A percentile compares a stretch with the other conserved stretches of the same genome.
Conservation (phyloP, 1,140 invertebrate species). For the Drosophila grimshawi region DNA sequence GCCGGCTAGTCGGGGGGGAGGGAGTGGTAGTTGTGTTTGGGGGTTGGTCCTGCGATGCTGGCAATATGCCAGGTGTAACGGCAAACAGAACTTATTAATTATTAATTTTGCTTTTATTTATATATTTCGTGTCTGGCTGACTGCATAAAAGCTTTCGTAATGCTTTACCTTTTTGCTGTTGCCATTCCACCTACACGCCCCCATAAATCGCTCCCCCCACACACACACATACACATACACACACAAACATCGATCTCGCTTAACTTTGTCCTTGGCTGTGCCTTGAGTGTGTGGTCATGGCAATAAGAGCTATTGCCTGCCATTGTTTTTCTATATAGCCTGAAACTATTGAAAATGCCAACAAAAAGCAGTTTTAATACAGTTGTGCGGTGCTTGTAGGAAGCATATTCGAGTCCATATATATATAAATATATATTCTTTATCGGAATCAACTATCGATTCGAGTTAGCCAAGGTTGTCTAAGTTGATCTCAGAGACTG, state of each 20-base stretch:
- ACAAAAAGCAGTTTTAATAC: no score
- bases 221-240: not conserved
- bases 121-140: constrained; percentile 14
- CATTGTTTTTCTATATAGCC: constrained; percentile 17
- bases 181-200: not conserved
- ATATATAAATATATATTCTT: no score
- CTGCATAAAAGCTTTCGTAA: constrained; percentile 46
- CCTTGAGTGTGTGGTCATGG: constrained; percentile 33
- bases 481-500: no score
- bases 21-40: not conserved
- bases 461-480: no score
- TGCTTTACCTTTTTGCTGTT: constrained; percentile 33
- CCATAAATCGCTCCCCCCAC: no score
- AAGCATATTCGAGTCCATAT: no score
- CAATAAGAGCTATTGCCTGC: constrained; percentile 54
- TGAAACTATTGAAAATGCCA: no score
- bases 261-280: constrained; percentile 14
- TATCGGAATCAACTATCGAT: no score
- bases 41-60: constrained; percentile 11
- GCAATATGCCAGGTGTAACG: constrained; percentile 22
- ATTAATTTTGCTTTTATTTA: constrained; percentile 65
- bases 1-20: not conserved
- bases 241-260: not conserved
- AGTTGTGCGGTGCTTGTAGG: no score
- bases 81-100: constrained; percentile 59